Evolutionary conservation across 2,113 vertebrate species (phyloP).

Genomic region (Oryzias woworae): DNA sequence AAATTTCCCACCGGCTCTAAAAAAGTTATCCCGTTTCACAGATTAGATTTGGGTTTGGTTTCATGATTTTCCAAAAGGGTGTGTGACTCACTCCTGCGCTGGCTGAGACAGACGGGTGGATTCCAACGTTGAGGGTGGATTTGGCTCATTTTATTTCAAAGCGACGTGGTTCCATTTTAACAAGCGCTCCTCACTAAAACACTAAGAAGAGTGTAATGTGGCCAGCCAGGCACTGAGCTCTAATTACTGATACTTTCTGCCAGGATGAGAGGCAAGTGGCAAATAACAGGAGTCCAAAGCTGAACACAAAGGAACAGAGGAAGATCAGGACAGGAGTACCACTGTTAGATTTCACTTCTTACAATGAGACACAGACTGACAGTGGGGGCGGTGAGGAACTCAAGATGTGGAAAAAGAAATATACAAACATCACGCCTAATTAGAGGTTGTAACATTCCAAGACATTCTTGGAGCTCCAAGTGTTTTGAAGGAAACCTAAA

Average conservation of each 20-base stretch:
- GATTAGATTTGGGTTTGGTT: constrained; percentile 15
- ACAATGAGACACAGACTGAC: not conserved
- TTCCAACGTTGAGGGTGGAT: constrained; percentile 40
- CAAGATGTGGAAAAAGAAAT: not conserved
- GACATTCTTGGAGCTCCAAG: no score
- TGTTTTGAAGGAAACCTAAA: no score
- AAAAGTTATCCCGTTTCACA: constrained; percentile 12
- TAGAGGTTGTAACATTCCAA: no score
- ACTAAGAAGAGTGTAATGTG: constrained; percentile 40
- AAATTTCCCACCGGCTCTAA: constrained; percentile 5
- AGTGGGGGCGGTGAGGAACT: no score
- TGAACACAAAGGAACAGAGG: constrained; percentile 44
- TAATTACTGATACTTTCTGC: constrained; percentile 59
- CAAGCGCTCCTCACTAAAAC: constrained; percentile 47
- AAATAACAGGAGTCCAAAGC: constrained; percentile 61
- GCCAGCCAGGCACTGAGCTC: constrained; percentile 35
- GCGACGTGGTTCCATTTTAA: constrained; percentile 49
- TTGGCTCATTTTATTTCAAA: constrained; percentile 56
- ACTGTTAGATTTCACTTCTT: not conserved
- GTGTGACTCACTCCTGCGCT: constrained; percentile 15
- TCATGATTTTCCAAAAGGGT: not conserved
- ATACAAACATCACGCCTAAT: not conserved
- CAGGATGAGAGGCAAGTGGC: constrained; percentile 48
- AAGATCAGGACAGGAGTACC: constrained; percentile 31
- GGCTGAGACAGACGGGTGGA: constrained; percentile 12